Conservation (phyloP, 2,888 invertebrate species). For the Oegoconia quadripuncta region DNA sequence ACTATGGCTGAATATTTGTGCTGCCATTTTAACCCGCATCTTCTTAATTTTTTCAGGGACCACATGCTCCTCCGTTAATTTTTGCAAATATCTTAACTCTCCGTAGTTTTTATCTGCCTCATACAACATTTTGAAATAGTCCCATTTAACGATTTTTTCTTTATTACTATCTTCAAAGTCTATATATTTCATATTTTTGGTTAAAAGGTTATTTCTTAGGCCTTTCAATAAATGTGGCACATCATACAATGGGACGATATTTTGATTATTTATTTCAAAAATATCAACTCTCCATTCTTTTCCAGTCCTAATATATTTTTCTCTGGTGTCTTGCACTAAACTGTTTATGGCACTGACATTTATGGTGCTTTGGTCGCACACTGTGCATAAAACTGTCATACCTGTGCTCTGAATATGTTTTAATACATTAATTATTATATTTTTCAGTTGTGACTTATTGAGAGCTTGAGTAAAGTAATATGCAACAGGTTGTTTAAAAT, state of each 20-base stretch:
- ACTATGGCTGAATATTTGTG: slow-evolving; percentile 30
- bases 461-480: no score
- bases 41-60: no score
- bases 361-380: not conserved
- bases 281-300: not conserved
- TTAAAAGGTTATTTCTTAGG: slow-evolving; percentile 21
- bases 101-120: slow-evolving; percentile 23
- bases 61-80: slow-evolving; percentile 28
- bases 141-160: no score
- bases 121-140: slow-evolving; percentile 22
- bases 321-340: not conserved
- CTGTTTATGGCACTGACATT: not conserved
- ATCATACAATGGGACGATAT: not conserved
- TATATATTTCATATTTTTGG: no score
- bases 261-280: not conserved
- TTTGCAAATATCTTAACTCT: slow-evolving; percentile 20
- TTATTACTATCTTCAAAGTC: no score
- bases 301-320: not conserved
- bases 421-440: not conserved
- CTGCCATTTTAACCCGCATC: no score
- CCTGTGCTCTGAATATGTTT: not conserved
- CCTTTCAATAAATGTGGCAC: not conserved
- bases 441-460: no score
- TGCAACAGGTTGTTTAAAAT: no score
- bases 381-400: not conserved